These are phyloP conservation scores for Linnaemya vulpina DNA, from an alignment of 2,888 invertebrate genomes.

Conservation along the genomic window DNA sequence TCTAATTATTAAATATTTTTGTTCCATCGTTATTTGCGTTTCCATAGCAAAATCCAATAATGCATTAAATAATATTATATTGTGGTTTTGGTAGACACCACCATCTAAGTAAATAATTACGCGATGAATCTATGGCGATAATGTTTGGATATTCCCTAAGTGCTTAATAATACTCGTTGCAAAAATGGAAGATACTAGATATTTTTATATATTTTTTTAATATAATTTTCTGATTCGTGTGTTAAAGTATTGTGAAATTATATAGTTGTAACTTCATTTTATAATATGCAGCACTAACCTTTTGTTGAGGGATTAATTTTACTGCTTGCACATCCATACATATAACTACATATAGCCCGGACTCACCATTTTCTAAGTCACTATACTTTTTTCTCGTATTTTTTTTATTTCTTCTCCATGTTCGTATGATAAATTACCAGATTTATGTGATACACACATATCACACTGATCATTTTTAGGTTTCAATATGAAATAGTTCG, in stretches of 20 bases:
- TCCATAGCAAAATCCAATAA: slow-evolving; percentile 6
- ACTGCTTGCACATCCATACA: neutral
- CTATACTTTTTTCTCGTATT: neutral
- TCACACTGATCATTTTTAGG: slow-evolving; percentile 1
- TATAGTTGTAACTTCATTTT: too few species aligned
- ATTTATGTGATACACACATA: slow-evolving; percentile 9
- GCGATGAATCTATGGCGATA: slow-evolving; percentile 21
- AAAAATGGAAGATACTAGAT: slow-evolving; percentile 9
- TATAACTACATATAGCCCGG: neutral
- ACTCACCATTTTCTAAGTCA: neutral
- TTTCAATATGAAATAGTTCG: slow-evolving; percentile 7
- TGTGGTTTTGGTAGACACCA: too few species aligned
- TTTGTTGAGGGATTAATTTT: slow-evolving; percentile 1
- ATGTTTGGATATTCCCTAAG: slow-evolving; percentile 11
- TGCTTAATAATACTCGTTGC: slow-evolving; percentile 31
- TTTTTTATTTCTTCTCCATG: slow-evolving; percentile 8
- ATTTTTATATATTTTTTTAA: neutral
- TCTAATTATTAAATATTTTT: slow-evolving; percentile 1
- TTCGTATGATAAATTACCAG: neutral
- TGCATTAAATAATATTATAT: neutral
- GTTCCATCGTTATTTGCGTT: slow-evolving; percentile 29
- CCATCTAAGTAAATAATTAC: slow-evolving; percentile 33
- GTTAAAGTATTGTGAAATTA: neutral
- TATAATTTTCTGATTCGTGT: neutral
- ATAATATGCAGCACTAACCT: slow-evolving; percentile 7